phyloP scores from a whole-genome alignment of 2,888 invertebrate species.

The Phaedon cochleariae region DNA sequence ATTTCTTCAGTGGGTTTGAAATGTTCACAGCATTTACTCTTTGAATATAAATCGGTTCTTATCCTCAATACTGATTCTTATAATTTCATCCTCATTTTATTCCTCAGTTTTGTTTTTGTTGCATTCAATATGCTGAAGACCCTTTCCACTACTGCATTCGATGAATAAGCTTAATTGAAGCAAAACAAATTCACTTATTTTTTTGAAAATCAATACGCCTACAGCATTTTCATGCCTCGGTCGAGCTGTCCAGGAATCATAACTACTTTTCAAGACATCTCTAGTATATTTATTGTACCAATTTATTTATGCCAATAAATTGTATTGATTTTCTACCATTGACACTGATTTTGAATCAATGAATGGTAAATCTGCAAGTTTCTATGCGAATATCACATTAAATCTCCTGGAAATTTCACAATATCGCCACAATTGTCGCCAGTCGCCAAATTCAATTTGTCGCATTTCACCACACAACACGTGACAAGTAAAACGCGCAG shows the following conservation, averaged over 20 bases:
- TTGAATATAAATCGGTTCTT: not conserved
- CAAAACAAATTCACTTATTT: not conserved
- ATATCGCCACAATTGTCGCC: no score
- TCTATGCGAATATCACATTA: no score
- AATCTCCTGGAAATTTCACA: no score
- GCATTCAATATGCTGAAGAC: conserved; percentile 3
- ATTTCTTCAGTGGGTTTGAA: not conserved
- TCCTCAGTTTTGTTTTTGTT: conserved; percentile 6
- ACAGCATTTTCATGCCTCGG: not conserved
- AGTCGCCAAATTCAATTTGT: no score
- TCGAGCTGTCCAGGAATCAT: not conserved
- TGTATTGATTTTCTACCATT: not conserved
- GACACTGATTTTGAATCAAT: not conserved
- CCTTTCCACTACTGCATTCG: conserved; percentile 7
- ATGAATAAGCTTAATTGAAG: not conserved
- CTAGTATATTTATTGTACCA: not conserved
- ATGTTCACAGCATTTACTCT: conserved; percentile 1
- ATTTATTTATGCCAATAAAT: not conserved
- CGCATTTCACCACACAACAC: no score
- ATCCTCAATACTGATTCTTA: no score
- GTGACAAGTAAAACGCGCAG: no score
- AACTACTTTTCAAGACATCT: not conserved
- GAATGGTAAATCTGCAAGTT: not conserved
- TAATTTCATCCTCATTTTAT: not conserved
- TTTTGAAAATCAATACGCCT: not conserved